Base-by-base conservation (phyloP, 2,797 vertebrate species). In the Eupleurogrammus muticus region DNA sequence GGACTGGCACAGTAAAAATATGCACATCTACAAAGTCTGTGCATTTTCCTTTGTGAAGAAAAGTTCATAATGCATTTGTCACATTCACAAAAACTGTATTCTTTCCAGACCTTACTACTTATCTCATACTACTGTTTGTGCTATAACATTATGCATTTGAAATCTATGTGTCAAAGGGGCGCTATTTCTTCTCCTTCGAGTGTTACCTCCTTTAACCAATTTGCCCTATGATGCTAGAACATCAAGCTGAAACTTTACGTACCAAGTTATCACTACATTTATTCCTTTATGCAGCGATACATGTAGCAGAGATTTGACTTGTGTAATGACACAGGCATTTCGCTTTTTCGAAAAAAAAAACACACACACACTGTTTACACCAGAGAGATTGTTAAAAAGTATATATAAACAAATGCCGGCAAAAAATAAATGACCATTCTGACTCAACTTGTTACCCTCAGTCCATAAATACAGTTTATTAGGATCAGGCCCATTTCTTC, bases 391-490 rank as follows among this genome's bases (percentile, higher is more conserved):
- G 77, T 81, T 75, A 83, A 74, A 81, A 61, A 66, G 65, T 64
- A 61, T 66, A 62, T 72, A 84, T 79, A 89, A 87, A 89, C 72
- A 83, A 50, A 61, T 65, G 46, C 52, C 51, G 58, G 65, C 72
- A 74, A 71, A 79, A n/a, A n/a, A n/a, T n/a, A n/a, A 81, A 85
- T 83, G 54, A 72, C 78, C 65, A 66, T 71, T 80, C 67, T 66
- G 77, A 68, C 72, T 73, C 73, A 81, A 64, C 76, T 73, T 80
- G 80, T 77, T 75, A 75, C 64, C 70, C 67, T 69, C 52, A 73
- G 67, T 66, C 77, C 75, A 79, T 87, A 84, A 89, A 88, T 77
- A 82, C 65, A 44, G 70, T 79, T 83, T 79, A 82, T 81, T 82
- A 85, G 71, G 58, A 84, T 58, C 66, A 64, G 74, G 73, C 49